Conservation (phyloP, 2,888 invertebrate genomes). For the Iselma pallidipennis region DNA sequence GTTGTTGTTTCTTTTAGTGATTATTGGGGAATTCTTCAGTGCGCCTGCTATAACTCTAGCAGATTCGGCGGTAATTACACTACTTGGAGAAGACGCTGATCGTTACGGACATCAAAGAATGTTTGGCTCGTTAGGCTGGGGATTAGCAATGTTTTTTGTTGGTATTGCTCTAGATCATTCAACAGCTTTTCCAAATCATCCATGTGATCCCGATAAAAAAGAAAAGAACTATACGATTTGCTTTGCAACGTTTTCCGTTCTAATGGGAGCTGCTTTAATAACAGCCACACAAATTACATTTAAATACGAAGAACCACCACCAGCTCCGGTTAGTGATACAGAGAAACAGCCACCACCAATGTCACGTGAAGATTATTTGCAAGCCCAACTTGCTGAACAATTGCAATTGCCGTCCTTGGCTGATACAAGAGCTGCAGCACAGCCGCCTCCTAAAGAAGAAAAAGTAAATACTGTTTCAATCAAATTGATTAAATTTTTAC, state of each 20-base stretch:
- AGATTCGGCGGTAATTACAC: constrained; percentile 86
- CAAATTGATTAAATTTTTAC: background rate
- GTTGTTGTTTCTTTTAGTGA: constrained; percentile 85
- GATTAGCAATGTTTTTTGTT: constrained; percentile 97
- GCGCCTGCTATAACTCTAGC: constrained; percentile 95
- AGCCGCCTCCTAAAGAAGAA: constrained; percentile 58
- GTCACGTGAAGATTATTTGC: constrained; percentile 76
- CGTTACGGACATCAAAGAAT: constrained; percentile 96
- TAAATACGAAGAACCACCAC: constrained; percentile 62
- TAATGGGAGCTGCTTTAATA: constrained; percentile 94
- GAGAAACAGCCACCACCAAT: constrained; percentile 55
- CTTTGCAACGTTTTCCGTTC: constrained; percentile 95
- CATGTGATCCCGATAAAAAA: constrained; percentile 83
- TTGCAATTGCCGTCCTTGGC: constrained; percentile 77
- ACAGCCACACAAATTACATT: constrained; percentile 86
- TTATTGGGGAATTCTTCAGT: constrained; percentile 97
- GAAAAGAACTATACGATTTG: constrained; percentile 99
- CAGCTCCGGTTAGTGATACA: constrained; percentile 30
- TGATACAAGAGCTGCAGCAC: constrained; percentile 64
- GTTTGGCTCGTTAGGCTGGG: constrained; percentile 93
- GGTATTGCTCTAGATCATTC: constrained; percentile 96
- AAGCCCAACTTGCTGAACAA: constrained; percentile 82
- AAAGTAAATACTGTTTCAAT: constrained; percentile 51
- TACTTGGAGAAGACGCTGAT: constrained; percentile 86
- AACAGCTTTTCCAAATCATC: constrained; percentile 92